Evolutionary conservation across 2,797 vertebrate genomes (phyloP).

Genomic region (Australoheros facetus): DNA sequence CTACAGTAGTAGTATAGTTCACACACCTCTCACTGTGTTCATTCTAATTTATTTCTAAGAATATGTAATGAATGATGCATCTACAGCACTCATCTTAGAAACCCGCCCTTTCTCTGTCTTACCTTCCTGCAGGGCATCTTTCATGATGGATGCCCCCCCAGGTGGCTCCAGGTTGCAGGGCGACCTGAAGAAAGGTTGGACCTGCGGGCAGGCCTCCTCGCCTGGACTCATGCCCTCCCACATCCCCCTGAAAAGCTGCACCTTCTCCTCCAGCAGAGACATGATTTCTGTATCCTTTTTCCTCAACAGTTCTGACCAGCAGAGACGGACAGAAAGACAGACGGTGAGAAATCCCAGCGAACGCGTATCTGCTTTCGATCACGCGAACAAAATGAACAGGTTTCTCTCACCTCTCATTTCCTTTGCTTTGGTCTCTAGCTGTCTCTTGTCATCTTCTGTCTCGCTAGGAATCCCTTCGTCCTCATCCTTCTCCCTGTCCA

Average conservation of each 20-base stretch:
- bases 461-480: slow-evolving; percentile 98
- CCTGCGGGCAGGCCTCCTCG: slow-evolving; percentile 60
- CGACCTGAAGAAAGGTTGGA: slow-evolving; percentile 87
- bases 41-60: not conserved
- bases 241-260: slow-evolving; percentile 91
- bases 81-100: not conserved
- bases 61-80: not conserved
- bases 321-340: not conserved
- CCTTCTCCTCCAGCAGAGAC: slow-evolving; percentile 91
- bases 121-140: slow-evolving; percentile 93
- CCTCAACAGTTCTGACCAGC: slow-evolving; percentile 87
- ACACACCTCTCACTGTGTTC: not conserved
- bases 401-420: slow-evolving; percentile 89
- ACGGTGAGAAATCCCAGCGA: not conserved
- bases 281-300: slow-evolving; percentile 94
- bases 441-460: slow-evolving; percentile 92
- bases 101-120: slow-evolving; percentile 20
- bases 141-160: slow-evolving; percentile 90
- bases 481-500: slow-evolving; percentile 91
- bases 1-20: too few species aligned
- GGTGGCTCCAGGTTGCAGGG: slow-evolving; percentile 85
- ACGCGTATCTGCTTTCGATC: not conserved
- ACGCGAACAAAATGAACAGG: not conserved
- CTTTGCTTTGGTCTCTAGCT: slow-evolving; percentile 89
- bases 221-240: slow-evolving; percentile 78